phyloP scores from a whole-genome alignment of 1,140 invertebrate genomes.

The Leptopilina clavipes region DNA sequence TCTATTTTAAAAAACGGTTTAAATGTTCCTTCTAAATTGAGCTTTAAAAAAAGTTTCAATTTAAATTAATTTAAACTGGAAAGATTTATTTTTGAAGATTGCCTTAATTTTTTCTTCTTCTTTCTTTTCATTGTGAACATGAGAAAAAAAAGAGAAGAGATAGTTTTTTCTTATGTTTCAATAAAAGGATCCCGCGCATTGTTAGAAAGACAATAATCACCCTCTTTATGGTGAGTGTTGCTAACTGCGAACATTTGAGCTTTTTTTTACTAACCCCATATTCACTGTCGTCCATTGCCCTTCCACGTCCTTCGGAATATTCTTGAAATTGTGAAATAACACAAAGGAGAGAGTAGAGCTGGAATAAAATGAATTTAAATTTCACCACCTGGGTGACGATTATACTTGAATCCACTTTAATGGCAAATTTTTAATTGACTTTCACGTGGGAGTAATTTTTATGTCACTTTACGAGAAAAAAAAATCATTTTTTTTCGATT shows the following conservation, averaged over 20 bases:
- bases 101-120: too few species aligned
- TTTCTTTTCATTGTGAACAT: too few species aligned
- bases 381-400: not conserved
- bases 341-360: conserved; percentile 86
- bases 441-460: too few species aligned
- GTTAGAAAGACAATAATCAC: conserved; percentile 21
- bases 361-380: conserved; percentile 65
- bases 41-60: too few species aligned
- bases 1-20: too few species aligned
- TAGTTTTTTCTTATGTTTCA: not conserved
- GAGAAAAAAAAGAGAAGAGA: not conserved
- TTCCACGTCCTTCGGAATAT: conserved; percentile 83
- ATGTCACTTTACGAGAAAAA: not conserved
- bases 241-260: conserved; percentile 2
- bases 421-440: too few species aligned
- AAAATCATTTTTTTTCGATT: too few species aligned
- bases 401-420: too few species aligned
- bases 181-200: not conserved
- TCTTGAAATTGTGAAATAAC: conserved; percentile 90
- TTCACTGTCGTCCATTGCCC: conserved; percentile 77
- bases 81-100: too few species aligned
- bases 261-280: conserved; percentile 65
- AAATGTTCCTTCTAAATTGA: too few species aligned
- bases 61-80: too few species aligned
- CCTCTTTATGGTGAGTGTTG: conserved; percentile 15